phyloP scores from a whole-genome alignment of 1,140 invertebrate genomes.

The Anoplolepis gracilipes region DNA sequence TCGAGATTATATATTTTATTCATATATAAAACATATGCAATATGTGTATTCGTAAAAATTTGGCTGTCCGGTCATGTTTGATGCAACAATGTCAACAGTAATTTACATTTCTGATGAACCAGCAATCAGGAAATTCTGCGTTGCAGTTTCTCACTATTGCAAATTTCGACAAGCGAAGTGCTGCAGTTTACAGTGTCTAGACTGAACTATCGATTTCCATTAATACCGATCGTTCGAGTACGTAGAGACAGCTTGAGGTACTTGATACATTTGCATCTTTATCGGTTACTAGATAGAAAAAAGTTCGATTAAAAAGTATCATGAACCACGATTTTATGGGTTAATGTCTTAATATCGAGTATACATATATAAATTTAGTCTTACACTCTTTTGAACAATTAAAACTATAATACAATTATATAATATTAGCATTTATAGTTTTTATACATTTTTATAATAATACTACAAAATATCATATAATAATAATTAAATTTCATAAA shows the following conservation, averaged over 20 bases:
- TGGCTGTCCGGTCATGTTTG: background rate
- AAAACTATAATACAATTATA: background rate
- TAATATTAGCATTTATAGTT: background rate
- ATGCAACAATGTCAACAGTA: slow-evolving; percentile 24
- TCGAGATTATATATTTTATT: background rate
- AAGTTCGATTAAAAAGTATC: background rate
- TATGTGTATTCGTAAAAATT: background rate
- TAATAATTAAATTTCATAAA: background rate
- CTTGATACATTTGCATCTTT: background rate
- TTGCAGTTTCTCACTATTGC: background rate
- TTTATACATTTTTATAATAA: background rate
- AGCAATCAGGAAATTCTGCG: slow-evolving; percentile 18
- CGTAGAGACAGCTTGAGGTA: background rate
- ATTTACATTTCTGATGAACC: slow-evolving; percentile 49
- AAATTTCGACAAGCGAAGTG: slow-evolving; percentile 34
- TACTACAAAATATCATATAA: background rate
- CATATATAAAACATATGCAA: background rate
- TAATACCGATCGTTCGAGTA: slow-evolving; percentile 25
- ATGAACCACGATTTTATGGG: background rate
- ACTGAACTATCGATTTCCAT: slow-evolving; percentile 44
- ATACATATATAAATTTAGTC: background rate
- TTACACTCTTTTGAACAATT: background rate
- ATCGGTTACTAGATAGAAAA: slow-evolving; percentile 8
- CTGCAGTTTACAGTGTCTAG: slow-evolving; percentile 17
- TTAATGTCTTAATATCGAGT: background rate